Evolutionary conservation across 2,888 invertebrate genomes (phyloP).

Genomic region (Drosophila multiciliata): DNA sequence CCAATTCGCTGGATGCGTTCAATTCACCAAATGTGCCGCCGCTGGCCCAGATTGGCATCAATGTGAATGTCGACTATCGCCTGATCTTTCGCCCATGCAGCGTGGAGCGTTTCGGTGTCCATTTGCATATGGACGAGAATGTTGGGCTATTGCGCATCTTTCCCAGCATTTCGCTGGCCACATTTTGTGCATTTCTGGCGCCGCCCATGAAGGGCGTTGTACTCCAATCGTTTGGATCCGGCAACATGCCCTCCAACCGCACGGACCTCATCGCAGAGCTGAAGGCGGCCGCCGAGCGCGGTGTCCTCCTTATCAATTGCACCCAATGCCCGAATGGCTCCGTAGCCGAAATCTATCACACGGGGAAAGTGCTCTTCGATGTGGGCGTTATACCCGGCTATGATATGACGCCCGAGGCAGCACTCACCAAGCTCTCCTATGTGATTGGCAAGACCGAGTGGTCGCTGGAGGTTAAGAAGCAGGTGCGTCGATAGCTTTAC

Average conservation of each 20-base stretch:
- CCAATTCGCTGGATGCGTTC: slow-evolving; percentile 83
- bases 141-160: slow-evolving; percentile 95
- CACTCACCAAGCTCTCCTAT: slow-evolving; percentile 95
- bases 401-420: slow-evolving; percentile 94
- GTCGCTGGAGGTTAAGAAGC: slow-evolving; percentile 88
- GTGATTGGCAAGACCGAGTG: slow-evolving; percentile 92
- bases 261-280: slow-evolving; percentile 91
- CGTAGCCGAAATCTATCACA: slow-evolving; percentile 92
- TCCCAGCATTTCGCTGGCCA: slow-evolving; percentile 94
- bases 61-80: slow-evolving; percentile 87
- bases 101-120: slow-evolving; percentile 89
- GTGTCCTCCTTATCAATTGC: slow-evolving; percentile 95
- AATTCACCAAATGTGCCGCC: slow-evolving; percentile 92
- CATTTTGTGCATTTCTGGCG: slow-evolving; percentile 89
- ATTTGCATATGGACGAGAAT: slow-evolving; percentile 91
- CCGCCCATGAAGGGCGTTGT: slow-evolving; percentile 93
- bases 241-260: slow-evolving; percentile 95
- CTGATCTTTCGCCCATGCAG: slow-evolving; percentile 87
- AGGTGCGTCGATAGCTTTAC: slow-evolving; percentile 85
- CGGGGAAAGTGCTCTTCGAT: slow-evolving; percentile 88
- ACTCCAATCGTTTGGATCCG: slow-evolving; percentile 96
- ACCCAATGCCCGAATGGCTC: slow-evolving; percentile 95
- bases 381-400: slow-evolving; percentile 83
- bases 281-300: slow-evolving; percentile 89
- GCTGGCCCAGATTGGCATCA: slow-evolving; percentile 92